Evolutionary conservation across 2,113 vertebrate species (phyloP), one percentile per base, ranked within the genome.

Genomic region (Pitta sordida): DNA sequence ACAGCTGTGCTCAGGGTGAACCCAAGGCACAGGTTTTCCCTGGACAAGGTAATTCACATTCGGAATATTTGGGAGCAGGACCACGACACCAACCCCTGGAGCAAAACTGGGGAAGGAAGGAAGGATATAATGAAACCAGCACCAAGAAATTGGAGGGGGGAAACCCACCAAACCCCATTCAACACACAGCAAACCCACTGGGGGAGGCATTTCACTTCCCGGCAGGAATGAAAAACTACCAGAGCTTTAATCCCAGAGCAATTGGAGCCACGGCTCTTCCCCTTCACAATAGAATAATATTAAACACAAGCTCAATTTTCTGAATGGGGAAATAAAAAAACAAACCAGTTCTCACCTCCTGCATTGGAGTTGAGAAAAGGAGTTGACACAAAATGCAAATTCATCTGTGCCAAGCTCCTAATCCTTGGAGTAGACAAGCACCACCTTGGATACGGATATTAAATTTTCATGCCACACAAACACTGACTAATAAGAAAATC

Each of bases 391-490:
- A 87, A 76, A 75, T 26, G 79, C 34, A 51, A 93, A 86, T 91
- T 91, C 13, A 8, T 46, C 67, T 17, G 34, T 17, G 51, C 67
- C 51, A n/a, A 73, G 71, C 46, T 82, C 22, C 68, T 89, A 41
- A 37, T 6, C 34, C 46, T 46, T 34, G 7, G n/a, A 77, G 44
- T 1, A 93, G 70, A 73, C 75, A 77, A 88, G 58, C 63, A 90
- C 46, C 59, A 88, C 88, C 87, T 53, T 37, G 46, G 82, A 95
- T 63, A 77, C 2, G 0, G 43, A 24, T 37, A 84, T 91, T 65
- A 90, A 48, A 83, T 83, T 77, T 83, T 92, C 71, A 80, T n/a
- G 78, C 59, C 76, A 44, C 36, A 74, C 71, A 88, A 95, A 91
- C 71, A 83, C 29, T 49, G 68, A 77, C 69, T 91, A 95, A 80